These are phyloP conservation scores for Encarsia formosa DNA, from an alignment of 2,888 invertebrate species.

Conservation along the genomic window DNA sequence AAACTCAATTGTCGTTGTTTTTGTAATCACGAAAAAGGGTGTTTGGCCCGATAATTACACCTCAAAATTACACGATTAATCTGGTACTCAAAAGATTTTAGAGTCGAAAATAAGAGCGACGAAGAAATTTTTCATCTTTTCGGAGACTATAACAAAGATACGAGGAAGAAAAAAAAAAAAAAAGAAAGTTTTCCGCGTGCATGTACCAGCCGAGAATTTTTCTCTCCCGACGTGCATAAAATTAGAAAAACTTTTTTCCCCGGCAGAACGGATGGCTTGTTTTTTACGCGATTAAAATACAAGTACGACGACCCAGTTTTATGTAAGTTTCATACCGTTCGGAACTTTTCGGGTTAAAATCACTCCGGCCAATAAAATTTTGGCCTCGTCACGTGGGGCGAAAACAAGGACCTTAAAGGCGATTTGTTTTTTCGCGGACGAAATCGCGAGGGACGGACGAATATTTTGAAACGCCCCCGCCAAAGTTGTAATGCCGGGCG, in stretches of 20 bases:
- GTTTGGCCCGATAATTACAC: too few relatives aligned
- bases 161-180: not conserved
- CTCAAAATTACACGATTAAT: not conserved
- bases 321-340: not conserved
- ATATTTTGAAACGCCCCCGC: not conserved
- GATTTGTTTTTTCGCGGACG: constrained; percentile 5
- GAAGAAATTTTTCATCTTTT: not conserved
- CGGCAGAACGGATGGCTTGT: constrained; percentile 7
- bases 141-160: too few relatives aligned
- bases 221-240: constrained; percentile 7
- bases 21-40: too few relatives aligned
- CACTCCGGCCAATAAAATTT: constrained; percentile 16
- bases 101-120: not conserved
- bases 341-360: constrained; percentile 3
- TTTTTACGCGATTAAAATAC: constrained; percentile 15
- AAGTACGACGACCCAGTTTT: constrained; percentile 11
- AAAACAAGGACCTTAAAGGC: constrained; percentile 12
- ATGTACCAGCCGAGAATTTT: not conserved
- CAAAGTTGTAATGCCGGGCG: not conserved
- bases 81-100: not conserved
- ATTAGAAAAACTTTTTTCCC: constrained; percentile 4
- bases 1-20: too few relatives aligned
- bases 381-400: not conserved
- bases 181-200: too few relatives aligned
- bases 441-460: not conserved